Evolutionary conservation across 2,797 vertebrate genomes (phyloP), one percentile per base, ranked within the genome.

Genomic region (Xyrichtys novacula): DNA sequence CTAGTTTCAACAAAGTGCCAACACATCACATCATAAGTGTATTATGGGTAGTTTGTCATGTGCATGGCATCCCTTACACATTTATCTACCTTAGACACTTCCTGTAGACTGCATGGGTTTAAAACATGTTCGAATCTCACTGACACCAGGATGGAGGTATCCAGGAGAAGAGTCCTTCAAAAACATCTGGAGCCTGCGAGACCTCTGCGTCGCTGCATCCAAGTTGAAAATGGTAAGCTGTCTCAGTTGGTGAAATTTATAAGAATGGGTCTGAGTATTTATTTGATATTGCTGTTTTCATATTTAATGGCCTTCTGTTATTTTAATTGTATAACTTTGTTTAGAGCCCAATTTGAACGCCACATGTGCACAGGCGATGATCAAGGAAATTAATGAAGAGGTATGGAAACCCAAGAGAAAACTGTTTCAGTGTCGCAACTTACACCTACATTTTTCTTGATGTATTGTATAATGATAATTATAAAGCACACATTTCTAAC

Each of bases 171-270:
- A 71, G 31, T 85, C 55, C 39, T 92, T 47, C 80, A 76, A 6
- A 93, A 90, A 53, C 89, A 93, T 38, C 85, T 95, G 74, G 87
- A 94, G 76, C 94, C 93, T n/a, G 94, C 94, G 0, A 92, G 94
- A 75, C 94, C 94, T 3, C 83, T 95, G 22, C 93, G 93, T 6
- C 93, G 93, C 55, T 67, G 80, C 64, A 73, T 78, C 53, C 85
- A 75, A 2, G 38, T 53, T 11, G 70, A 84, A 44, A 75, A 71
- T 20, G 89, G 93, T 93, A 74, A 83, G 75, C 58, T 16, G 7
- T 26, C 7, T 29, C 22, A 22, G 15, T 3, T 53, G 23, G 2
- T 34, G 6, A 23, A 9, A 52, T 1, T 2, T 28, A 12, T 2
- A 17, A 31, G 47, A 32, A 9, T 38, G 16, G 11, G 28, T 65